A percentile compares a stretch with the other conserved stretches of the same genome.
Evolutionary conservation across 2,797 vertebrate species (phyloP).

Genomic region (Galaxias olidus): DNA sequence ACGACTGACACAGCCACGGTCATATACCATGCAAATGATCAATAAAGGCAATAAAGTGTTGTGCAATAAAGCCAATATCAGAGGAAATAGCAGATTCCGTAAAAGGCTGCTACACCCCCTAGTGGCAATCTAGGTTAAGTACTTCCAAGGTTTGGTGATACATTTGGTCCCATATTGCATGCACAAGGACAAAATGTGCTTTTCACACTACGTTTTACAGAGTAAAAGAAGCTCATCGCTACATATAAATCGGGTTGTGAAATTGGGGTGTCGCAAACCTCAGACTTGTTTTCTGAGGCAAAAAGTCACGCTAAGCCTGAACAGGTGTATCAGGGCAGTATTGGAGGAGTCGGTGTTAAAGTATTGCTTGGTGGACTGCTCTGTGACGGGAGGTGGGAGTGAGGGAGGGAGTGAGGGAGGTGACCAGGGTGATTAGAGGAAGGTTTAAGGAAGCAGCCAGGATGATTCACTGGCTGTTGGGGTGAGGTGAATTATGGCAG

Average conservation of each 20-base stretch:
- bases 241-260: too few species aligned
- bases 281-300: too few species aligned
- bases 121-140: constrained; percentile 22
- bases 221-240: too few species aligned
- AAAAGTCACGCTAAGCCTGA: background rate
- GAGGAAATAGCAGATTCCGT: background rate
- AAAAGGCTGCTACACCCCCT: constrained; percentile 26
- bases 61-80: constrained; percentile 19
- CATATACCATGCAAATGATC: constrained; percentile 51
- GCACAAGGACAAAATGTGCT: background rate
- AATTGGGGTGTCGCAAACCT: too few species aligned
- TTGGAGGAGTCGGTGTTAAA: background rate
- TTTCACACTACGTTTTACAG: too few species aligned
- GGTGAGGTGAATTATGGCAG: constrained; percentile 52
- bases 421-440: constrained; percentile 10
- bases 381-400: background rate
- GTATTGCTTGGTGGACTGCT: background rate
- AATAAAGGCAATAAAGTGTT: constrained; percentile 28
- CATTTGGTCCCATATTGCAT: too few species aligned
- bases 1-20: background rate
- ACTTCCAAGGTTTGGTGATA: background rate
- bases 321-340: background rate
- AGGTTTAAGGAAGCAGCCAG: constrained; percentile 27
- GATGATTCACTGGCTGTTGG: constrained; percentile 43
- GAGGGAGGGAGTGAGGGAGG: constrained; percentile 1